These are phyloP conservation scores for Tipula confusa DNA, from an alignment of 2,888 invertebrate species.

Conservation along the genomic window DNA sequence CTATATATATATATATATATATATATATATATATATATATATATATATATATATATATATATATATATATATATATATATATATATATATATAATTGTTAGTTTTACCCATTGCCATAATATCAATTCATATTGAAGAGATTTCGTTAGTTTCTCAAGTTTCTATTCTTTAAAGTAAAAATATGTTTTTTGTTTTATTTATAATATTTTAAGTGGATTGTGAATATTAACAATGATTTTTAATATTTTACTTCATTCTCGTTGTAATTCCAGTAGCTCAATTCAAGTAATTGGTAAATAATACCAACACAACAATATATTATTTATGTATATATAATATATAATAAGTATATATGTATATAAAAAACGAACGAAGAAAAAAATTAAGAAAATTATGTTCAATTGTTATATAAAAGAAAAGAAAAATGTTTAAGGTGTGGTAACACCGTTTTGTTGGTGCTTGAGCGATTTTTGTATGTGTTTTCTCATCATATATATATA, in stretches of 20 bases:
- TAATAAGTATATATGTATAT: conserved; percentile 4
- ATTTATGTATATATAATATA: no score
- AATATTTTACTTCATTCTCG: neutral
- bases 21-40: no score
- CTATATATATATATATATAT: no score
- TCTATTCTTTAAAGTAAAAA: neutral
- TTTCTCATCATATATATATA: no score
- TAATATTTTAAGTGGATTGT: conserved; percentile 28
- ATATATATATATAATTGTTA: no score
- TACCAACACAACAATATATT: neutral
- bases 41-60: no score
- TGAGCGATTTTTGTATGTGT: neutral
- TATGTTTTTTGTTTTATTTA: conserved; percentile 4
- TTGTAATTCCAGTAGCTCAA: conserved; percentile 29
- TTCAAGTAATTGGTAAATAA: conserved; percentile 29
- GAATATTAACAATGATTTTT: conserved; percentile 21
- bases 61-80: no score
- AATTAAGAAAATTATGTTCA: neutral
- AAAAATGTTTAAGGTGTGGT: neutral
- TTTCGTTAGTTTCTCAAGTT: conserved; percentile 16
- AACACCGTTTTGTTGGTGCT: neutral
- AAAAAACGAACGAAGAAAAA: neutral
- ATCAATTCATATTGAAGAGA: neutral
- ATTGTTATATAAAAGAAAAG: neutral
- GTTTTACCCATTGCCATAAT: neutral